Base-by-base conservation (phyloP, 1,140 invertebrate genomes). In the Eriosoma lanigerum region DNA sequence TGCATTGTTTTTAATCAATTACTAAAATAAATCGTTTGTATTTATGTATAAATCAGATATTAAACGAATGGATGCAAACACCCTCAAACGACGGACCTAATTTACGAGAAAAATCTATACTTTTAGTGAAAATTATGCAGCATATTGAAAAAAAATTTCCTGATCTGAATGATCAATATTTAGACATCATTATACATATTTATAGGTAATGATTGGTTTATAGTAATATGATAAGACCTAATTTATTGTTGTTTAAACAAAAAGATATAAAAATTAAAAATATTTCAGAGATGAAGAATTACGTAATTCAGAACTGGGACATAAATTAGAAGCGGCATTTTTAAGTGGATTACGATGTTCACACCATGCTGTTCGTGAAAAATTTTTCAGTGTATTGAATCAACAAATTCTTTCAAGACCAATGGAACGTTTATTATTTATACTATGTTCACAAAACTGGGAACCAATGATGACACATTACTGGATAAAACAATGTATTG, bases 401-500 rank as follows among this genome's bases (percentile, higher is more conserved):
- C 89, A 88, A 29, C 96, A 94, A 46, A 96, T 99, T 87, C 89
- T 91, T 15, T 87, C 90, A 17, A 88, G 92, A 19, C 86, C 98
- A 1, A 93, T 95, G 84, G 96, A 98, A 82, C 89, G 97, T 15
- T 86, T 98, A 1, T 86, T 98, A 0, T 98, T 98, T 85, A 96
- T 98, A 60, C 89, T 95, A 10, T 96, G 95, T 85, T 96, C 94
- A 50, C 97, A 98, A 87, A 98, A 97, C 84, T 98, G 97, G 97
- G 96, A 98, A 84, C 90, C 94, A 17, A 98, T 99, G 86, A 94
- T 94, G 1, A 91, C 92, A 2, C 95, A 99, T 85, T 98, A 96
- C 86, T 99, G 97, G 97, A 97, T 98, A 82, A 98, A 98, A 84
- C 97, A 98, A 84, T 97, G 95, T 84, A 93, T 98, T 52, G 96